Percentiles rank a stretch among this genome's conserved stretches.
These are phyloP conservation scores for Pristis pectinata DNA, from an alignment of 2,797 vertebrate genomes.

Conservation along the genomic window DNA sequence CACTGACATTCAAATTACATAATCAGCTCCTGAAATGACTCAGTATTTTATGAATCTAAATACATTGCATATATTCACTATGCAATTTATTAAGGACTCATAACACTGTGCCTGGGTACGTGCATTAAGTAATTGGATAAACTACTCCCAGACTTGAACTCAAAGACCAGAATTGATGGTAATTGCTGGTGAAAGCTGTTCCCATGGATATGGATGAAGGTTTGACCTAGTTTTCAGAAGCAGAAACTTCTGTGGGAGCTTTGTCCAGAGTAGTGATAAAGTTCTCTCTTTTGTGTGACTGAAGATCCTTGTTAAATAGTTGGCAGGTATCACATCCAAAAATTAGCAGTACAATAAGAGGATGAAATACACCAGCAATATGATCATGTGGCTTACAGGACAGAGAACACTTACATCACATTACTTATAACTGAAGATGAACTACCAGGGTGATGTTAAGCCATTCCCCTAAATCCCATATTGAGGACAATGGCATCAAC, in stretches of 20 bases:
- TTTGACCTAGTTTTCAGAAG: constrained; percentile 44
- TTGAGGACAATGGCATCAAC: background rate
- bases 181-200: constrained; percentile 44
- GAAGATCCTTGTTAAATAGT: constrained; percentile 45
- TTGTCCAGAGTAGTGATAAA: constrained; percentile 43
- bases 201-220: constrained; percentile 48
- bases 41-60: constrained; percentile 55
- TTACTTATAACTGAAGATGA: background rate
- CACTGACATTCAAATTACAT: background rate
- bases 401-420: background rate
- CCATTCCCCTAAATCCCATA: background rate
- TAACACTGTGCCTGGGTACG: constrained; percentile 59
- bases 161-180: constrained; percentile 47
- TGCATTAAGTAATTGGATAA: constrained; percentile 55
- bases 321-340: constrained; percentile 42
- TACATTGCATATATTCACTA: constrained; percentile 59
- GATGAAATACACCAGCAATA: background rate
- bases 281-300: constrained; percentile 40
- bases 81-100: constrained; percentile 57
- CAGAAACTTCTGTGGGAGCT: constrained; percentile 42
- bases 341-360: background rate
- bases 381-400: background rate
- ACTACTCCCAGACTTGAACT: constrained; percentile 46
- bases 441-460: background rate
- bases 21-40: background rate